Percentiles rank a stretch among this genome's conserved stretches.
These are phyloP conservation scores for Cynopterus brachyotis DNA, from an alignment of 2,113 vertebrate genomes.

Conservation along the genomic window DNA sequence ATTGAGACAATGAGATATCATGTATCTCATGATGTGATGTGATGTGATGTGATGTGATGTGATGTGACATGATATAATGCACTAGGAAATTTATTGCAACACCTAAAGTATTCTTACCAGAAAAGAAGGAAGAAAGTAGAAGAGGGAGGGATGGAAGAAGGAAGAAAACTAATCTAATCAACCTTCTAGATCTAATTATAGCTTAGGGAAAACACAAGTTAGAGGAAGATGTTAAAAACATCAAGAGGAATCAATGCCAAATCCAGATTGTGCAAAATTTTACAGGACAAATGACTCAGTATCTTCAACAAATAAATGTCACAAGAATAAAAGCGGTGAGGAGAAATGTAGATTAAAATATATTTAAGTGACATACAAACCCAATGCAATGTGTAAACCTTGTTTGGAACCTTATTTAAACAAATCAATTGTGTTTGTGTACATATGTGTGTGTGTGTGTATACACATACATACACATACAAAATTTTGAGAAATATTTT, in stretches of 20 bases:
- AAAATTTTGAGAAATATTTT: slow-evolving; percentile 26
- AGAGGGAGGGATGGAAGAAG: background rate
- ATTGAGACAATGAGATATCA: background rate
- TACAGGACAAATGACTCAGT: background rate
- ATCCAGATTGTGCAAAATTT: background rate
- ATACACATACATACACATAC: background rate
- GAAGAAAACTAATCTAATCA: background rate
- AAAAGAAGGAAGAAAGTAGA: background rate
- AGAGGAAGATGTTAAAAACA: background rate
- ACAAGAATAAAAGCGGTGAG: background rate
- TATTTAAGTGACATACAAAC: background rate
- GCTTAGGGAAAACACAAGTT: background rate
- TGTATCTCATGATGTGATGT: no score
- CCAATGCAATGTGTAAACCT: background rate
- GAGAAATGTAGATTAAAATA: background rate
- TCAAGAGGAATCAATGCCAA: background rate
- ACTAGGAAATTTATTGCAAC: background rate
- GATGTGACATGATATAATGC: no score
- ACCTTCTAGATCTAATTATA: background rate
- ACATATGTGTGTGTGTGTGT: no score
- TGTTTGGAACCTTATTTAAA: background rate
- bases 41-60: no score
- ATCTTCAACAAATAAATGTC: background rate
- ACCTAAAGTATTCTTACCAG: background rate
- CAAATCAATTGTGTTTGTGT: background rate